A percentile compares a stretch with the other conserved stretches of the same genome.
Evolutionary conservation across 2,113 vertebrate genomes (phyloP).

Genomic region (Podarcis muralis): DNA sequence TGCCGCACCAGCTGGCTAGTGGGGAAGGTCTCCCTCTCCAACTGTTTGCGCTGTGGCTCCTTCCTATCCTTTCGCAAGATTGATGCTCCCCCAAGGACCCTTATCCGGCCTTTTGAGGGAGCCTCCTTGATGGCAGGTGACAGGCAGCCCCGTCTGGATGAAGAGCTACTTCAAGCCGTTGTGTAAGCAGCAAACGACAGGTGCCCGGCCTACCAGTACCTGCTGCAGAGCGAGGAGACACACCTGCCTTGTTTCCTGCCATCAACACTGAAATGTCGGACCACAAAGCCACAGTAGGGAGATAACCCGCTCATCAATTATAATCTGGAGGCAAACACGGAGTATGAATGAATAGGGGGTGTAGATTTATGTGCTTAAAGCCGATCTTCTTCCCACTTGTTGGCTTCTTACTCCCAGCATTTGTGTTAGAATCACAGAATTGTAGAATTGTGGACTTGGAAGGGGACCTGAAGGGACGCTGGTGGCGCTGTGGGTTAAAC

Average conservation of each 20-base stretch:
- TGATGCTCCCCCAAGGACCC: neutral
- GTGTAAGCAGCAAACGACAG: neutral
- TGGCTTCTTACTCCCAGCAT: neutral
- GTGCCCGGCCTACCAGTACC: neutral
- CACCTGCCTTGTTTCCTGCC: neutral
- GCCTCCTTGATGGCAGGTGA: neutral
- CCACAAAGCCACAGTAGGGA: neutral
- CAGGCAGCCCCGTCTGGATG: rapidly evolving
- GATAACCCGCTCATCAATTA: neutral
- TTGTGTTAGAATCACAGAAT: neutral
- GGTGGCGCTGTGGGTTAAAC: too few relatives aligned
- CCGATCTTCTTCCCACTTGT: neutral
- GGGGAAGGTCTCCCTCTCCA: neutral
- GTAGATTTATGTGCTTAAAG: too few relatives aligned
- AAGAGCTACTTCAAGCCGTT: rapidly evolving
- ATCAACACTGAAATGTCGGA: neutral
- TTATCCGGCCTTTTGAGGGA: rapidly evolving
- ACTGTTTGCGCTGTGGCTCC: neutral
- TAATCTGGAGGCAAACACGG: neutral
- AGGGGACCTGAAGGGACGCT: too few relatives aligned
- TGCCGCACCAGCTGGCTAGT: neutral
- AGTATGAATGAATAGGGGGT: neutral
- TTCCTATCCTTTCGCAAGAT: neutral
- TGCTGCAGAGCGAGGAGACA: neutral
- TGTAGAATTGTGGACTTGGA: too few relatives aligned